Base-by-base conservation (phyloP, 2,888 invertebrate species). In the Nomada fabriciana region DNA sequence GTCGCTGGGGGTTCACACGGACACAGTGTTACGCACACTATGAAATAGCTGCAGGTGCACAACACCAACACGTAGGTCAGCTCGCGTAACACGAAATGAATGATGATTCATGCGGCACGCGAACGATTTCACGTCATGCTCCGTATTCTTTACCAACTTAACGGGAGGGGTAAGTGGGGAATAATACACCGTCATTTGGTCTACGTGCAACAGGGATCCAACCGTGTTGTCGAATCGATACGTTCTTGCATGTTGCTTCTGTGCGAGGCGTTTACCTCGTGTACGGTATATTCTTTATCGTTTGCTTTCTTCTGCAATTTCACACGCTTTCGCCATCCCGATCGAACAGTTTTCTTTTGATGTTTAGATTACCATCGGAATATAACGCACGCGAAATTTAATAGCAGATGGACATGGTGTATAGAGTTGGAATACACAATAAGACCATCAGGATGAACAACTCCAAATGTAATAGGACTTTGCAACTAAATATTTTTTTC, bases 81-180 rank as follows among this genome's bases (percentile, higher is more conserved):
- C 82, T 85, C 88, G 84, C 87, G 90, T 92, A 92, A 92, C 90
- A 90, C 88, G 90, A 91, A 92, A 91, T 89, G 90, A 91, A 92
- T 91, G 92, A 92, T 92, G 91, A 92, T 91, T 92, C 92, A 92
- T 91, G 92, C 89, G 88, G 91, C 92, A 92, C 92, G 92, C 92
- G 91, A 92, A 88, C 92, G 88, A 91, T 91, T 91, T 91, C 87
- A 88, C 88, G 85, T 90, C 84, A 83, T 90, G 90, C 89, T 89
- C 85, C 85, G 87, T 90, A 89, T 91, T 91, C 87, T 90, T 89
- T 86, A 84, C 86, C 83, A 68, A 82, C 73, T 80, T 83, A 86
- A 89, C 85, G 29, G 43, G 47, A 29, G 85, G 87, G 83, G 86
- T 92, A 91, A 91, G 89, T 89, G 90, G 90, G 88, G 89, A 89